Evolutionary conservation across 2,113 vertebrate genomes (phyloP).

Genomic region (Ciconia boyciana): DNA sequence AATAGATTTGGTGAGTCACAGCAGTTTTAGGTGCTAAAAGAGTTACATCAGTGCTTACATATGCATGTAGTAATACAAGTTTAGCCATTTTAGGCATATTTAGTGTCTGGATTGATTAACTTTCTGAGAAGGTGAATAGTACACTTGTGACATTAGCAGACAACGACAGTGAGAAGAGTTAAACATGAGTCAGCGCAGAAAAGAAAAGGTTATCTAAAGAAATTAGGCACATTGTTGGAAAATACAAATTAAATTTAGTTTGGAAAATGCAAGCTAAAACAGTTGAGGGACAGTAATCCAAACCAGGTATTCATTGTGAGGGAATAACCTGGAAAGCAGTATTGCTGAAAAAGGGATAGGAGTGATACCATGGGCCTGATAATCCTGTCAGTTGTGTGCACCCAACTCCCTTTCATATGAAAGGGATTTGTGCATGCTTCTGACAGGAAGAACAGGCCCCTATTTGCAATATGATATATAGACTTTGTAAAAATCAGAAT

Average conservation of each 20-base stretch:
- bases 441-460: slow-evolving; percentile 2
- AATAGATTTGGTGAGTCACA: slow-evolving; percentile 17
- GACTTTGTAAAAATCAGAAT: not conserved
- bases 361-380: slow-evolving; percentile 35
- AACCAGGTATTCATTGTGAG: slow-evolving; percentile 53
- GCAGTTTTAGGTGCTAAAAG: slow-evolving; percentile 15
- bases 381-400: slow-evolving; percentile 48
- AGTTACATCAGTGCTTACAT: not conserved
- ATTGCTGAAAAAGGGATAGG: slow-evolving; percentile 52
- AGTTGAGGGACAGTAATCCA: not conserved
- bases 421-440: slow-evolving; percentile 36
- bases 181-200: not conserved
- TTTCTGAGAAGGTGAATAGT: not conserved
- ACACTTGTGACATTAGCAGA: not conserved
- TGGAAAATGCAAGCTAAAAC: slow-evolving; percentile 17
- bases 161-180: not conserved
- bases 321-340: slow-evolving; percentile 63
- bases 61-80: not conserved
- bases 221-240: not conserved
- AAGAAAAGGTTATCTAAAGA: not conserved
- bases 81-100: not conserved
- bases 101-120: not conserved
- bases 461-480: not conserved
- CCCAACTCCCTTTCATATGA: slow-evolving; percentile 26
- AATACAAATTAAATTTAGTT: not conserved